Base-by-base conservation (phyloP, 1,140 invertebrate genomes). In the Zeugodacus cucurbitae region DNA sequence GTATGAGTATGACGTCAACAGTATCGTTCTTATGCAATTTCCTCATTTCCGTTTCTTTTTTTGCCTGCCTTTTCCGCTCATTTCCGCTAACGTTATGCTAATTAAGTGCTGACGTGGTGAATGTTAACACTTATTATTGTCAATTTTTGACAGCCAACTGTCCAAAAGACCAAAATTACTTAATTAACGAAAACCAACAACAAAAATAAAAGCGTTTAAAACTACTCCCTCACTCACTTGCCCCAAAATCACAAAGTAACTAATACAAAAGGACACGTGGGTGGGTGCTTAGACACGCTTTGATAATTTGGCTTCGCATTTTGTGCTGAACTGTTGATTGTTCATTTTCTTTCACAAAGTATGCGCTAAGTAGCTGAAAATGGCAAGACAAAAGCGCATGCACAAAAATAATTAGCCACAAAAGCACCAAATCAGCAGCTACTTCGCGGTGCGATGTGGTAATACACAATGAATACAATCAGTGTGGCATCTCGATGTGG, bases 71-170 rank as follows among this genome's bases (percentile, higher is more conserved):
- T 32, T 67, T 32, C 14, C 34, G 17, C 17, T 41, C 67, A 37
- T 74, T 74, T 74, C 34, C 67, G 34, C 34, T 74, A 10, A 41
- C 34, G 34, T 37, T 74, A 41, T 22, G 67, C 37, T 74, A 41
- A 74, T 74, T 41, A 74, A 74, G 34, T 74, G 67, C 67, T 74
- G 34, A 74, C 67, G 34, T 22, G 34, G 67, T 41, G 34, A 74
- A 2, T 37, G 34, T 37, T 74, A 74, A 37, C 67, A 22, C 67
- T 74, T 74, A 74, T 74, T 37, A 74, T 74, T 74, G 67, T 37
- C 67, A 74, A 74, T 74, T 37, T 74, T 74, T 74, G 67, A 74
- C 67, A 74, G 67, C 17, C 32, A 74, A 32, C 67, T 74, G 67
- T 37, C 67, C 67, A 74, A 74, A 74, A 74, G 29, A 41, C 67